These are phyloP conservation scores for Stictonetta naevosa DNA, from an alignment of 2,113 vertebrate species.

Conservation along the genomic window DNA sequence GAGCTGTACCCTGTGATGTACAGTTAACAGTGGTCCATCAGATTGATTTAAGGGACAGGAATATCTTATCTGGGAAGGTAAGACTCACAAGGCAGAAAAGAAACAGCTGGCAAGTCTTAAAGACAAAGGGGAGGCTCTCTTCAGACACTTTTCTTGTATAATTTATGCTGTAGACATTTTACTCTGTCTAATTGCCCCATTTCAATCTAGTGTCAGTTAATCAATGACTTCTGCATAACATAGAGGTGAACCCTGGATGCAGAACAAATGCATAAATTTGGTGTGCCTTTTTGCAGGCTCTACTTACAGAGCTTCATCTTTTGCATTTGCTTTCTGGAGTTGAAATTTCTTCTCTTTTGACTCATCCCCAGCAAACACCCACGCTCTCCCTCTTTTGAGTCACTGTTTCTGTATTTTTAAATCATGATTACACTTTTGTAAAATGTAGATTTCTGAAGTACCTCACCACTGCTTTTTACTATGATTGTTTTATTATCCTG, in stretches of 20 bases:
- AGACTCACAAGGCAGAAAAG: slow-evolving; percentile 33
- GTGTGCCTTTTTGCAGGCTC: slow-evolving; percentile 51
- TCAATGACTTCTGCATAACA: slow-evolving; percentile 60
- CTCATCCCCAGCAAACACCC: slow-evolving; percentile 58
- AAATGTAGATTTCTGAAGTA: slow-evolving; percentile 54
- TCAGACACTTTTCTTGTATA: slow-evolving; percentile 57
- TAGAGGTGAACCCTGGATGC: slow-evolving; percentile 56
- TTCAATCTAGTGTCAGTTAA: slow-evolving; percentile 66
- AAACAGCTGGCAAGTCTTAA: slow-evolving; percentile 48
- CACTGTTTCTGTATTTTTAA: slow-evolving; percentile 66
- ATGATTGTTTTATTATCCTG: slow-evolving; percentile 40
- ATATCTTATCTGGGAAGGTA: slow-evolving; percentile 54
- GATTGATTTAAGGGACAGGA: slow-evolving; percentile 24
- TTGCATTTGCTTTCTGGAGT: slow-evolving; percentile 44
- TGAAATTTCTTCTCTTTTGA: slow-evolving; percentile 57
- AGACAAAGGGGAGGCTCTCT: slow-evolving; percentile 51
- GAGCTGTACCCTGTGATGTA: slow-evolving; percentile 41
- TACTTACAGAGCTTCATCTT: slow-evolving; percentile 35
- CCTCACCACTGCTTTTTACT: slow-evolving; percentile 12
- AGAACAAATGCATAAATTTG: slow-evolving; percentile 52
- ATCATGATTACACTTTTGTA: slow-evolving; percentile 56
- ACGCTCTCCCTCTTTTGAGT: slow-evolving; percentile 32
- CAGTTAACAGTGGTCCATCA: background rate
- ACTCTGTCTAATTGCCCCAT: slow-evolving; percentile 69
- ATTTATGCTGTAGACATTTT: slow-evolving; percentile 71